Percentiles rank a stretch among this genome's conserved stretches.
Conservation (phyloP, 37 sponge, comb jelly and placozoan species). For the Bolinopsis microptera region DNA sequence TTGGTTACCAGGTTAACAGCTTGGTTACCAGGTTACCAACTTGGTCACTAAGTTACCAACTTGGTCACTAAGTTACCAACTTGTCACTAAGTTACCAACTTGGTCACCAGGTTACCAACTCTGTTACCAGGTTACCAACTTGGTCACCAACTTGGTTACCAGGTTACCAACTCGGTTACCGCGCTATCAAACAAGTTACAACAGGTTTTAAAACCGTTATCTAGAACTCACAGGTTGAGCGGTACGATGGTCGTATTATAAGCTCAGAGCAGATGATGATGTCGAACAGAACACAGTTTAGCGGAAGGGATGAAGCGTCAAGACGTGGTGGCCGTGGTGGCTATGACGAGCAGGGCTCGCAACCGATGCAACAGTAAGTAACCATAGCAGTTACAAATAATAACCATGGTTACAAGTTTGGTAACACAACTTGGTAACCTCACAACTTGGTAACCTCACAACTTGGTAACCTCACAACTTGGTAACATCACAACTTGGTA, state of each 20-base stretch:
- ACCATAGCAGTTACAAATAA: no score
- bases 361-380: neutral
- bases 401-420: no score
- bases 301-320: neutral
- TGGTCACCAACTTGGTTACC: neutral
- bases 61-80: neutral
- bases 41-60: neutral
- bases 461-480: no score
- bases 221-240: slow-evolving; percentile 27
- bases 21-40: neutral
- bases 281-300: slow-evolving; percentile 6
- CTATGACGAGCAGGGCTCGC: neutral
- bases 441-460: no score
- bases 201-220: neutral
- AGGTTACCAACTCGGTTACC: neutral
- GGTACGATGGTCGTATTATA: slow-evolving; percentile 35
- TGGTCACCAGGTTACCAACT: neutral
- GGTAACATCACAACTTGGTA: no score
- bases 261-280: slow-evolving; percentile 62
- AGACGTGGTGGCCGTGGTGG: neutral
- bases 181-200: neutral
- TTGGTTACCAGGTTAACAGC: neutral
- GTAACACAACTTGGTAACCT: no score
- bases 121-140: neutral
- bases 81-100: neutral